Evolutionary conservation across 2,888 invertebrate species (phyloP), one percentile per base, ranked within the genome.

Genomic region (Drosophila mayaguana): DNA sequence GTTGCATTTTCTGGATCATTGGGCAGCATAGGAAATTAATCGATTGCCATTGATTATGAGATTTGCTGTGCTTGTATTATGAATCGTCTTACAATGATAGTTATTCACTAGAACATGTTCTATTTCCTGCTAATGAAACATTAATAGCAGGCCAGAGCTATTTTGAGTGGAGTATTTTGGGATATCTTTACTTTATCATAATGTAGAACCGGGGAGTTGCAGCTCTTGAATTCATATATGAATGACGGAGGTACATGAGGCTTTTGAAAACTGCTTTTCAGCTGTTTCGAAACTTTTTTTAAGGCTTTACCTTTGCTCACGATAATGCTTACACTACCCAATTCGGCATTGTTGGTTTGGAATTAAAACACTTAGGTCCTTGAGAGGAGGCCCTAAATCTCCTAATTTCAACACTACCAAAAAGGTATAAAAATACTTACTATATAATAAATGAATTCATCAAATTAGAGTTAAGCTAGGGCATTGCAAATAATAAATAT

Each of bases 21-120:
- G 63, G 55, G 62, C 18, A 50, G 25, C 90, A 91, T 90, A 83
- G 81, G 71, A 88, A 90, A 92, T 91, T 89, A 90, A 92, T 91
- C 89, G 91, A 90, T 90, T 90, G 89, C 89, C 90, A 88, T 90
- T 89, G 83, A 83, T 89, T 88, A 90, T 87, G 85, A 86, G 87
- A 90, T 91, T 90, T 88, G 86, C 72, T 81, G 18, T 20, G 81
- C 78, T 12, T 43, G 22, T 6, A 53, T 36, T 36, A 36, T 53
- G 51, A 53, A 22, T n/a, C 11, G 36, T 2, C 36, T 1, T 6
- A 28, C 18, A 51, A 34, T 51, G 4, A 34, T 22, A 36, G 2
- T 6, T 53, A 36, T 53, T 32, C 34, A 34, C 32, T 14, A 34
- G 18, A 50, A 20, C 7, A n/a, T 34, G 14, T 20, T 14, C 18